phyloP scores from a whole-genome alignment of 2,888 invertebrate species.

The Callosobruchus maculatus region DNA sequence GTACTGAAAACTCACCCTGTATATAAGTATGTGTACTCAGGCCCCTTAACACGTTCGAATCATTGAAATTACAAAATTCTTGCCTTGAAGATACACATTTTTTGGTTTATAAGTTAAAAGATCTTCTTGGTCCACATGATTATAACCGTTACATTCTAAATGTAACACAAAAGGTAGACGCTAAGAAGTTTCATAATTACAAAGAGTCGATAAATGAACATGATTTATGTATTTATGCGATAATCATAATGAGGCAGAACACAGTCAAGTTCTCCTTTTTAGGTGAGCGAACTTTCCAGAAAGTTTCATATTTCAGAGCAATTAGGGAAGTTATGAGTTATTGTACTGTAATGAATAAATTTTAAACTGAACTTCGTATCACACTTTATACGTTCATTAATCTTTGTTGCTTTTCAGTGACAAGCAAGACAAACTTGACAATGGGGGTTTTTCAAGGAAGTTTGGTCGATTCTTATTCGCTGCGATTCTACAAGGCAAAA shows the following conservation, averaged over 20 bases:
- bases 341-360: background rate
- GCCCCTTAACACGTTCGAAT: too few relatives aligned
- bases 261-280: background rate
- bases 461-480: too few relatives aligned
- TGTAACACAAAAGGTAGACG: too few relatives aligned
- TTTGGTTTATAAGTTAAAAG: too few relatives aligned
- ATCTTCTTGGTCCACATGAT: too few relatives aligned
- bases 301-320: background rate
- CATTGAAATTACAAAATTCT: too few relatives aligned
- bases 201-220: background rate
- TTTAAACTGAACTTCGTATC: background rate
- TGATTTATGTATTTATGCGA: background rate
- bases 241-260: background rate
- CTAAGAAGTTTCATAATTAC: too few relatives aligned
- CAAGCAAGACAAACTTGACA: background rate
- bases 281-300: background rate
- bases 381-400: background rate
- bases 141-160: too few relatives aligned
- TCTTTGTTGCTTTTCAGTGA: background rate
- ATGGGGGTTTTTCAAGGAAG: background rate
- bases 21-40: too few relatives aligned
- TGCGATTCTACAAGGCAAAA: too few relatives aligned
- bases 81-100: too few relatives aligned
- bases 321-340: background rate
- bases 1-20: too few relatives aligned